Percentiles rank a stretch among this genome's conserved stretches.
These are phyloP conservation scores for Sarcophaga carnaria DNA, from an alignment of 2,888 invertebrate genomes.

Conservation along the genomic window DNA sequence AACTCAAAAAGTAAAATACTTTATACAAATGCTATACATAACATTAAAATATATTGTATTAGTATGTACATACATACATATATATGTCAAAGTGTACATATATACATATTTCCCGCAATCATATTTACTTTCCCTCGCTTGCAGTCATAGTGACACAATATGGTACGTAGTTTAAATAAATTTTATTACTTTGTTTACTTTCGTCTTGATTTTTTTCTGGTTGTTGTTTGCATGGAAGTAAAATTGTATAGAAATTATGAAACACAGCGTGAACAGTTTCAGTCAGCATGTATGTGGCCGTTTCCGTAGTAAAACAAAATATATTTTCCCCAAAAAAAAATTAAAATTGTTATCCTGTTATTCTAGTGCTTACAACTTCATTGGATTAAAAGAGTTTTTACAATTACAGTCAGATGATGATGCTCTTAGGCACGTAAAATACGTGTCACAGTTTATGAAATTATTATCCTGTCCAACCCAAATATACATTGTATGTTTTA, in stretches of 20 bases:
- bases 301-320: not conserved
- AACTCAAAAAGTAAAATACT: constrained; percentile 7
- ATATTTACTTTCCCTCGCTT: too few relatives aligned
- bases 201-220: too few relatives aligned
- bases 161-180: too few relatives aligned
- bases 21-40: not conserved
- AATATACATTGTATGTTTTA: not conserved
- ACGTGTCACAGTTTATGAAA: not conserved
- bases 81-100: too few relatives aligned
- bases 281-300: not conserved
- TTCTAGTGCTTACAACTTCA: not conserved
- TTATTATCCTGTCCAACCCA: not conserved
- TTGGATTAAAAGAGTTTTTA: not conserved
- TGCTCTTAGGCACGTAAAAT: not conserved
- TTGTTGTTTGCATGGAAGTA: too few relatives aligned
- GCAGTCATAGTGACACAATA: too few relatives aligned
- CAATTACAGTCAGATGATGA: not conserved
- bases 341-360: not conserved
- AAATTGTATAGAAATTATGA: too few relatives aligned
- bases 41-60: too few relatives aligned
- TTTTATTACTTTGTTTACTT: too few relatives aligned
- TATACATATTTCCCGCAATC: too few relatives aligned
- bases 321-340: not conserved
- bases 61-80: too few relatives aligned
- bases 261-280: too few relatives aligned